Conservation (phyloP, 2,113 vertebrate genomes). For the Cromileptes altivelis region DNA sequence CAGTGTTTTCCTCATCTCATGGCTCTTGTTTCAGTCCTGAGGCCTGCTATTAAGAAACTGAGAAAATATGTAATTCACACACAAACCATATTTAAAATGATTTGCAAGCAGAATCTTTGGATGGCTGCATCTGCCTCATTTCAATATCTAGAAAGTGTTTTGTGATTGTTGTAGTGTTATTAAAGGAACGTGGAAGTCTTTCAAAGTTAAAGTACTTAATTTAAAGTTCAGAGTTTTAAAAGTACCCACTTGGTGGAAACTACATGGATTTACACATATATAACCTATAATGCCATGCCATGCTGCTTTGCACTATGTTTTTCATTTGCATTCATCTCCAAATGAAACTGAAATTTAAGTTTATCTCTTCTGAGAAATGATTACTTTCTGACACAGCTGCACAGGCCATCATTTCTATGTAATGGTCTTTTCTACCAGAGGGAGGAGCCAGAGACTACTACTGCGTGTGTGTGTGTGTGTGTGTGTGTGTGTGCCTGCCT, state of each 20-base stretch:
- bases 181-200: neutral
- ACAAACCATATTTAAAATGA: neutral
- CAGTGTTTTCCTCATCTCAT: neutral
- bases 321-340: neutral
- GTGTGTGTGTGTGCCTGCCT: too few species aligned
- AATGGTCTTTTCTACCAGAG: constrained; percentile 48
- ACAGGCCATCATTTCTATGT: neutral
- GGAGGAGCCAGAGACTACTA: constrained; percentile 56
- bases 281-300: neutral
- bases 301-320: neutral
- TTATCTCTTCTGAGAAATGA: neutral
- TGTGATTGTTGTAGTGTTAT: neutral
- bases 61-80: neutral
- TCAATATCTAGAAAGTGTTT: neutral
- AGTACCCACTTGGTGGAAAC: neutral
- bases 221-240: too few species aligned
- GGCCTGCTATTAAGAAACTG: neutral
- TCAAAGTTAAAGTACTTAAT: neutral
- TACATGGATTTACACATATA: neutral
- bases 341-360: neutral
- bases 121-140: neutral
- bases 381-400: neutral
- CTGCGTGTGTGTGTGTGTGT: neutral
- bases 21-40: neutral
- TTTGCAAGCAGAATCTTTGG: neutral